Base-by-base conservation (phyloP, 1,140 invertebrate genomes). In the Bicyclus anynana region DNA sequence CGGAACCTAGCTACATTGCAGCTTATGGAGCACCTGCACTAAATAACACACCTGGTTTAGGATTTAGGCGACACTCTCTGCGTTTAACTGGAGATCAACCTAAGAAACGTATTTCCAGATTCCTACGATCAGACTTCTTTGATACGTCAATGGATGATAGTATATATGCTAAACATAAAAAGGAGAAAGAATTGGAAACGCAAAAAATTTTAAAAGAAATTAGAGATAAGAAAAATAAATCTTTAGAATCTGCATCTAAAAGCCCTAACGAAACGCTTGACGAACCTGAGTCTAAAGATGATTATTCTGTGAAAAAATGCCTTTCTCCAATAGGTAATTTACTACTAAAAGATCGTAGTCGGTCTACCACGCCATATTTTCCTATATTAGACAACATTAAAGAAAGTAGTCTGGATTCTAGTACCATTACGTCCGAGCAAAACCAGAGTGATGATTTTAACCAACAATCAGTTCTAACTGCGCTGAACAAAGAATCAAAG, bases 81-180 rank as follows among this genome's bases (percentile, higher is more conserved):
- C 63, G 78, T 42, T 62, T 80, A 9, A 61, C 74, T 9, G 71
- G 65, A 10, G 83, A 80, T 29, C 77, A 79, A 29, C 81, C 80
- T 20, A 91, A 90, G 57, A 90, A 92, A 20, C 89, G 92, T 54
- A 91, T 94, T 35, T 95, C 94, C 10, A 89, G 94, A 58, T 95
- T 95, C 75, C 77, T 95, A 48, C 87, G 94, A 9, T 93, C 94
- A 0, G 94, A 95, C 73, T 95, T 95, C 72, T 95, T 94, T 66
- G 94, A 95, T 50, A 90, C 93, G 0, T 92, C 93, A 0, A 79
- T 91, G 35, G 93, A 94, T 61, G 93, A 94, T 59, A 94, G 91
- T 74, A 81, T 90, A n/a, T 92, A 92, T 62, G 87, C 91, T 0
- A 93, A 93, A 54, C 93, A 94, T 52, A 93, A 93, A 59, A 93